Percentiles rank a stretch among this genome's conserved stretches.
Conservation (phyloP, 2,797 vertebrate species). For the Sciaenops ocellatus region DNA sequence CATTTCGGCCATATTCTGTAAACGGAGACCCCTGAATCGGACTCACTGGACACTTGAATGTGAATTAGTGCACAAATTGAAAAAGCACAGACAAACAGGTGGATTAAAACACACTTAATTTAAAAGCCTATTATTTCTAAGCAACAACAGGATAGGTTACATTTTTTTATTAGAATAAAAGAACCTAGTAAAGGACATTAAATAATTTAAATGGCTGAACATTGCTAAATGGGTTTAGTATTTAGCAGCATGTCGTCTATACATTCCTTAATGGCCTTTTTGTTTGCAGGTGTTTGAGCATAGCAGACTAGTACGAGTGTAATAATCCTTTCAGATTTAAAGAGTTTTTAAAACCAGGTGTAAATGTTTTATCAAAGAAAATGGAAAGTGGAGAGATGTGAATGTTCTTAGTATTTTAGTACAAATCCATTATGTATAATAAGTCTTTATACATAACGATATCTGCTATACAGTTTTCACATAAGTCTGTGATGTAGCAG, state of each 20-base stretch:
- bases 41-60: no score
- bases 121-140: no score
- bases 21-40: no score
- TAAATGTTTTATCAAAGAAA: neutral
- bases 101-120: neutral
- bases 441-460: no score
- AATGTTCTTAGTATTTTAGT: neutral
- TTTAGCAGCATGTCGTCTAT: neutral
- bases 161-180: neutral
- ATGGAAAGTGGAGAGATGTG: neutral
- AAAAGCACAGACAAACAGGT: neutral
- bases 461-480: no score
- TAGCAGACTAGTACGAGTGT: neutral
- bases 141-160: neutral
- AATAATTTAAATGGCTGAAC: neutral
- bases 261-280: neutral
- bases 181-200: neutral
- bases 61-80: no score
- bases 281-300: neutral
- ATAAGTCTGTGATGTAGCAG: constrained; percentile 6
- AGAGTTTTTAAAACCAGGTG: neutral
- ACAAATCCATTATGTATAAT: neutral
- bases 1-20: no score
- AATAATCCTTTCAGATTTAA: neutral
- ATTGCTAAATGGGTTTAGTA: neutral